Percentiles rank a stretch among this genome's conserved stretches.
Evolutionary conservation across 2,113 vertebrate genomes (phyloP).

Genomic region (Catharus minimus): DNA sequence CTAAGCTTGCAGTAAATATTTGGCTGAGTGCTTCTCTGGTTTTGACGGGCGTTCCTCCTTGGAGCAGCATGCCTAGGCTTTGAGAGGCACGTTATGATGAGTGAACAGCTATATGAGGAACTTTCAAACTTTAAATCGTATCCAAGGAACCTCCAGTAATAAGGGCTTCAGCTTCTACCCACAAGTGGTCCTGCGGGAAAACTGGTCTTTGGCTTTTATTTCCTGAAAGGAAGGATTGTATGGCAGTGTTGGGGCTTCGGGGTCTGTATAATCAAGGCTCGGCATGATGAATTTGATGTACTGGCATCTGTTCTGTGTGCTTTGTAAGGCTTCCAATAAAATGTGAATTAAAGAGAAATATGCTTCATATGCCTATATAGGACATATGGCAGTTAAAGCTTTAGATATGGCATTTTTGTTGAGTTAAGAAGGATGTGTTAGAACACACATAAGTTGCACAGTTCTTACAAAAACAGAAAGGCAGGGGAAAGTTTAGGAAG

Average conservation of each 20-base stretch:
- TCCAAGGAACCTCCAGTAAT: constrained; percentile 58
- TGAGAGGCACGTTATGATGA: constrained; percentile 50
- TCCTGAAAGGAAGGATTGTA: constrained; percentile 69
- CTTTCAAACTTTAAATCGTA: constrained; percentile 23
- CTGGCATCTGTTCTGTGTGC: constrained; percentile 62
- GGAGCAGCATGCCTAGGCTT: constrained; percentile 25
- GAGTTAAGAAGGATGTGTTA: constrained; percentile 16
- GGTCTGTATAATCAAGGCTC: constrained; percentile 55
- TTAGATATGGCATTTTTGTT: constrained; percentile 30
- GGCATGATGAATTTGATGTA: constrained; percentile 47
- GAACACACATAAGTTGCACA: neutral
- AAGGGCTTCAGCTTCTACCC: constrained; percentile 58
- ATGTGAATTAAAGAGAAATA: constrained; percentile 59
- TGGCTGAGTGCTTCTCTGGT: constrained; percentile 2
- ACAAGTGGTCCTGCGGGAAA: constrained; percentile 57
- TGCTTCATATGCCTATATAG: constrained; percentile 37
- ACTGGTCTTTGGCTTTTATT: constrained; percentile 62
- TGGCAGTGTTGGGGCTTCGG: constrained; percentile 39
- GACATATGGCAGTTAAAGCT: constrained; percentile 42
- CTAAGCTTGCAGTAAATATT: neutral
- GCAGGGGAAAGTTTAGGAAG: neutral
- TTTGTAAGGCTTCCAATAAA: constrained; percentile 69
- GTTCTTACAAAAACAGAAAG: neutral
- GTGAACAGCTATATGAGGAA: constrained; percentile 51
- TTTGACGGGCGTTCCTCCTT: neutral